Evolutionary conservation across 2,888 invertebrate species (phyloP).

Genomic region (Pocota personata): DNA sequence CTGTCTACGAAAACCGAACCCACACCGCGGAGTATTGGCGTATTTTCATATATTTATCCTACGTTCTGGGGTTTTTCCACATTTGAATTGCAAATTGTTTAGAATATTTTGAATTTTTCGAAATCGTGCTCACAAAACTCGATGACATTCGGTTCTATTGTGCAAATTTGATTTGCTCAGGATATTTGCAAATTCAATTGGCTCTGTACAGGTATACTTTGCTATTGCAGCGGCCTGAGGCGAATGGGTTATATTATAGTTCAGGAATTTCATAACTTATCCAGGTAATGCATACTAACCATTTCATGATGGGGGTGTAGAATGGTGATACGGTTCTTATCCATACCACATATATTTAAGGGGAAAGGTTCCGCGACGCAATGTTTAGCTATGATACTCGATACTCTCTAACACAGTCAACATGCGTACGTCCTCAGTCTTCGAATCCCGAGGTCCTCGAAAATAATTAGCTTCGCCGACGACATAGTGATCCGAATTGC

Average conservation of each 20-base stretch:
- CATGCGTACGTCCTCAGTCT: too few relatives aligned
- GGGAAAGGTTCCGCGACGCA: too few relatives aligned
- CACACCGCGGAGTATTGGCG: neutral
- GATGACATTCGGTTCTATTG: conserved; percentile 32
- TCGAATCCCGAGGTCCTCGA: too few relatives aligned
- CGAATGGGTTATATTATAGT: conserved; percentile 2
- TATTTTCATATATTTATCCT: conserved; percentile 1
- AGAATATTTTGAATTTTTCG: conserved; percentile 50
- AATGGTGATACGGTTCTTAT: too few relatives aligned
- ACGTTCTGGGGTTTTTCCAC: neutral
- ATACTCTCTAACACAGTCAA: too few relatives aligned
- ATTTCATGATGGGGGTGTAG: neutral
- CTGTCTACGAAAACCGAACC: neutral
- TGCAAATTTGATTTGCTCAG: conserved; percentile 55
- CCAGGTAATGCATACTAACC: neutral
- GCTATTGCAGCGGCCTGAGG: neutral
- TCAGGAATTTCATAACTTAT: neutral
- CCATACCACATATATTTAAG: too few relatives aligned
- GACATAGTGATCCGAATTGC: too few relatives aligned
- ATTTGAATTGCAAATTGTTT: conserved; percentile 51
- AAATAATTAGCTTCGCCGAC: too few relatives aligned
- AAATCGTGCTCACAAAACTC: conserved; percentile 63
- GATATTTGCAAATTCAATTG: conserved; percentile 59
- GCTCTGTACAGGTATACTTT: neutral
- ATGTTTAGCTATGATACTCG: too few relatives aligned